A percentile compares a stretch with the other conserved stretches of the same genome.
Conservation (phyloP, 2,113 vertebrate species). For the Catharus bicknelli region DNA sequence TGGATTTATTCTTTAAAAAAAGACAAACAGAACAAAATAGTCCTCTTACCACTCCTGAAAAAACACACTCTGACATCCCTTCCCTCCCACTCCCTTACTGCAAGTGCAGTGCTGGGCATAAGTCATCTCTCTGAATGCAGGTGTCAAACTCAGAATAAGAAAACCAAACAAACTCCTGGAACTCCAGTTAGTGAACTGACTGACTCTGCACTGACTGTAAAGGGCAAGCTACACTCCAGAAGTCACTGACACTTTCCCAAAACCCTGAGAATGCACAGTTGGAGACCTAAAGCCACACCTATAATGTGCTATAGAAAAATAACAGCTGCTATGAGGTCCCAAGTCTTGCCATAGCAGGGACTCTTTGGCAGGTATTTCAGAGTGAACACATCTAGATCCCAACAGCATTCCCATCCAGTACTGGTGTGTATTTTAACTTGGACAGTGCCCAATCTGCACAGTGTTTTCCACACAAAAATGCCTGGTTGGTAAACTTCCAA, state of each 20-base stretch:
- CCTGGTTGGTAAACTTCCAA: constrained; percentile 43
- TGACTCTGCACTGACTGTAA: neutral
- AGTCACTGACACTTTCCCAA: neutral
- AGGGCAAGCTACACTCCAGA: neutral
- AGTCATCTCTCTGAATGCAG: neutral
- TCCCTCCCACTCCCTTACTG: neutral
- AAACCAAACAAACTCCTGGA: accelerated
- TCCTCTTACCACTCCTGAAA: neutral
- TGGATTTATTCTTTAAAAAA: neutral
- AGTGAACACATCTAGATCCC: neutral
- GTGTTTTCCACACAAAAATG: constrained; percentile 57
- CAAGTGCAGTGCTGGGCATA: neutral
- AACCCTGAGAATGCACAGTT: neutral
- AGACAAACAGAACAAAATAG: neutral
- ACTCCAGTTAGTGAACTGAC: neutral
- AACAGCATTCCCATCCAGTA: neutral
- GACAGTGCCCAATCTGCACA: constrained; percentile 3
- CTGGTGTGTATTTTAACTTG: constrained; percentile 46
- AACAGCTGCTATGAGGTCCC: neutral
- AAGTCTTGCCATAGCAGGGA: neutral
- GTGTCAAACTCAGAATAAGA: neutral
- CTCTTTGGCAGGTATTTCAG: constrained; percentile 2
- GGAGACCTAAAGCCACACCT: neutral
- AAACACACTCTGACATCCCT: neutral
- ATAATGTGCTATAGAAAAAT: neutral